These are phyloP conservation scores for Drosophila lacertosa DNA, from an alignment of 1,140 invertebrate genomes.

Conservation along the genomic window DNA sequence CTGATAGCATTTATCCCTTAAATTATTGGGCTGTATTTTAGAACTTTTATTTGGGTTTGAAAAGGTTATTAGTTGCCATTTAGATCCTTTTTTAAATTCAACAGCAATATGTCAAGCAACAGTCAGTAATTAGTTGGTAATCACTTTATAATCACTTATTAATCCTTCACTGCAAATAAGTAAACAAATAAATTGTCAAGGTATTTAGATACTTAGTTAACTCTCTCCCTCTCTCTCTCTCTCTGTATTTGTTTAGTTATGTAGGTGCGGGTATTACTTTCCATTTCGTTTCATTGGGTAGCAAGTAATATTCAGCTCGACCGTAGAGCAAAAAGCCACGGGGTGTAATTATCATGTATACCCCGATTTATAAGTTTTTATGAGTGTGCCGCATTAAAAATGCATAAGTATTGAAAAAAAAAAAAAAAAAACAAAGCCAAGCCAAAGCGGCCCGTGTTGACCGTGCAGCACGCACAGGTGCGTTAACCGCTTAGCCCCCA, in stretches of 20 bases:
- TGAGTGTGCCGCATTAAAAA: slow-evolving; percentile 54
- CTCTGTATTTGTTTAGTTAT: neutral
- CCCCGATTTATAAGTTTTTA: slow-evolving; percentile 3
- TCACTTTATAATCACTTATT: no score
- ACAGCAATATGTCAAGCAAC: no score
- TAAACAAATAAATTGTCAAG: no score
- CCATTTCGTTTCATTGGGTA: slow-evolving; percentile 30
- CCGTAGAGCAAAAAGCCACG: neutral
- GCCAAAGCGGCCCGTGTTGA: neutral
- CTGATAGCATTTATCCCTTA: no score
- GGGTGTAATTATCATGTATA: neutral
- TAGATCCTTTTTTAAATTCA: no score
- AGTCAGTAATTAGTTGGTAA: no score
- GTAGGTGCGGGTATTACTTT: slow-evolving; percentile 3
- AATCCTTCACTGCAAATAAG: no score
- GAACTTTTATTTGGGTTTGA: no score
- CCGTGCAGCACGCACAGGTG: slow-evolving; percentile 27
- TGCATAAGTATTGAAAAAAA: slow-evolving; percentile 57
- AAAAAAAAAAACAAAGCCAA: slow-evolving; percentile 7
- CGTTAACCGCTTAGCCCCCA: slow-evolving; percentile 7
- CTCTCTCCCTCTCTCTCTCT: neutral
- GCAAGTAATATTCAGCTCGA: slow-evolving; percentile 35
- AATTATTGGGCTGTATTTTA: no score
- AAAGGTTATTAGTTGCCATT: no score
- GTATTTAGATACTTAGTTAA: slow-evolving; percentile 1